phyloP scores from a whole-genome alignment of 2,888 invertebrate genomes.

The Tachina fera region DNA sequence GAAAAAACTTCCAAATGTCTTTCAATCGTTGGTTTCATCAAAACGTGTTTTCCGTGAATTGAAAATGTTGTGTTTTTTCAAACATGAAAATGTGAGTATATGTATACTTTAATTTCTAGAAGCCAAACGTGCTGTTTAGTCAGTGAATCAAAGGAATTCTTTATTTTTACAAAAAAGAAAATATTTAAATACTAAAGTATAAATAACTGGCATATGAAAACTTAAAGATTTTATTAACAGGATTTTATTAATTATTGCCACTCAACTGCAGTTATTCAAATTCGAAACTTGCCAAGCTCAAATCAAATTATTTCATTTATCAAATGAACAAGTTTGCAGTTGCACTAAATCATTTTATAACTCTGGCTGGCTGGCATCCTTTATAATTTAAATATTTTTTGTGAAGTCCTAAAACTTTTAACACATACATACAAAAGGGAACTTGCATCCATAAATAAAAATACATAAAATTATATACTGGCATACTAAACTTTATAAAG shows the following conservation, averaged over 20 bases:
- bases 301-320: no score
- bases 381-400: not conserved
- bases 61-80: constrained; percentile 99
- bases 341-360: no score
- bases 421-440: not conserved
- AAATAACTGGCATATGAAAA: not conserved
- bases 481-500: constrained; percentile 1
- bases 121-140: not conserved
- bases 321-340: no score
- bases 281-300: no score
- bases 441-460: not conserved
- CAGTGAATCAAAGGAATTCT: constrained; percentile 12
- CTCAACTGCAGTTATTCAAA: no score
- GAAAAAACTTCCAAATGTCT: constrained; percentile 99
- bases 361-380: no score
- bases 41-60: constrained; percentile 99
- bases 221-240: no score
- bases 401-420: no score
- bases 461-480: constrained; percentile 20
- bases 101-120: constrained; percentile 23
- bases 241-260: no score
- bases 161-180: not conserved
- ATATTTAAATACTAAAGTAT: not conserved
- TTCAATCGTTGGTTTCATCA: constrained; percentile 99
- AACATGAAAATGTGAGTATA: constrained; percentile 98